phyloP scores from a whole-genome alignment of 2,888 invertebrate species.

The Ptychoptera albimana region DNA sequence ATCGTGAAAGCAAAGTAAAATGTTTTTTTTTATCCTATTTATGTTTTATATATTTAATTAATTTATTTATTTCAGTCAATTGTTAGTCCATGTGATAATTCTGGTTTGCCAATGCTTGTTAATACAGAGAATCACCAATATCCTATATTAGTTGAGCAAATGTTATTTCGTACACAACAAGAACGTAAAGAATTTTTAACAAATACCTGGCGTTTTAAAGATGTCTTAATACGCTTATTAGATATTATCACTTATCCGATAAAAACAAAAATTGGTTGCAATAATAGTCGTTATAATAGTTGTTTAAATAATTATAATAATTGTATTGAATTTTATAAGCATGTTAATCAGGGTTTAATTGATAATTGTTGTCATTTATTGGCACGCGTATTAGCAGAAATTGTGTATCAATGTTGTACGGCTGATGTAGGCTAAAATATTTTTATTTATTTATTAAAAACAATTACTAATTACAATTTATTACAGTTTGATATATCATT shows the following conservation, averaged over 20 bases:
- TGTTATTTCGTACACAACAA: constrained; percentile 48
- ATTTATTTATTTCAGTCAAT: constrained; percentile 19
- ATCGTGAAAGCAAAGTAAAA: constrained; percentile 23
- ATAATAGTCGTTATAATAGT: constrained; percentile 21
- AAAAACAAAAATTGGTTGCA: constrained; percentile 31
- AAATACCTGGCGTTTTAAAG: constrained; percentile 42
- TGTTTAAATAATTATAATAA: constrained; percentile 18
- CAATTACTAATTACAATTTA: constrained; percentile 1
- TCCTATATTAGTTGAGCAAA: constrained; percentile 62
- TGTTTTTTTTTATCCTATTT: background rate
- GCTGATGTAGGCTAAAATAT: constrained; percentile 39
- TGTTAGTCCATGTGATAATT: constrained; percentile 51
- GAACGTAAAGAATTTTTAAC: constrained; percentile 28
- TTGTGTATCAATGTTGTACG: constrained; percentile 65
- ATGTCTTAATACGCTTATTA: constrained; percentile 67
- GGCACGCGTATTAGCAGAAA: constrained; percentile 73
- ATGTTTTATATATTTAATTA: background rate
- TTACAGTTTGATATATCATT: constrained; percentile 27
- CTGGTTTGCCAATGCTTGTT: constrained; percentile 48
- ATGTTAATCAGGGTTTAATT: constrained; percentile 37
- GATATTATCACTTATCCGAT: constrained; percentile 72
- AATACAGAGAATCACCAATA: constrained; percentile 53
- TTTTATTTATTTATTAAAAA: background rate
- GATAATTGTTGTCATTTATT: constrained; percentile 60
- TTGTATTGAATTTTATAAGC: constrained; percentile 23